phyloP scores from a whole-genome alignment of 2,888 invertebrate species.

The Ceramica pisi region DNA sequence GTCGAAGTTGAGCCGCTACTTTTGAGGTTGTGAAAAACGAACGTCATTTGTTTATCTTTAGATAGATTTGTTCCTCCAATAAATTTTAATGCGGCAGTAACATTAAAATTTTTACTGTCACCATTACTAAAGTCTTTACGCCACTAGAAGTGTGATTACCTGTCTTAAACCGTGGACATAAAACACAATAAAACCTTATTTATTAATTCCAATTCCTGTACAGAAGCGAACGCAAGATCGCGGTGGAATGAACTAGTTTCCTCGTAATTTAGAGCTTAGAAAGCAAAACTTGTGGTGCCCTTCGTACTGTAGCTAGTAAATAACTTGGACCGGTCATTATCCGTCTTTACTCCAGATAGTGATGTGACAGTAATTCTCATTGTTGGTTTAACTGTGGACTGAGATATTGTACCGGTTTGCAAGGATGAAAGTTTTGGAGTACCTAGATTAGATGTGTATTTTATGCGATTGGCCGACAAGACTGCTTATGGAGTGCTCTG shows the following conservation, averaged over 20 bases:
- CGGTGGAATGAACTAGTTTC: constrained; percentile 58
- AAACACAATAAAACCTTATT: constrained; percentile 61
- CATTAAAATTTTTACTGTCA: constrained; percentile 36
- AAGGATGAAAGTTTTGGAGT: constrained; percentile 65
- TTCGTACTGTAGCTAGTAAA: constrained; percentile 76
- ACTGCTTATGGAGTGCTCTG: constrained; percentile 8
- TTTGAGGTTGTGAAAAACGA: constrained; percentile 43
- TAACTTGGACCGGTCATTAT: constrained; percentile 78
- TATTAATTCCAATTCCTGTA: constrained; percentile 50
- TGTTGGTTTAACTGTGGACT: constrained; percentile 75
- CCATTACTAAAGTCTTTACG: constrained; percentile 42
- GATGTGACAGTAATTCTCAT: constrained; percentile 79
- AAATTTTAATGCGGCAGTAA: constrained; percentile 27
- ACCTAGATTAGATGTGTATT: constrained; percentile 52
- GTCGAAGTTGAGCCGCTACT: constrained; percentile 35
- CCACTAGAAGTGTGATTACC: constrained; percentile 46
- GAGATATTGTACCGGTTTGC: constrained; percentile 68
- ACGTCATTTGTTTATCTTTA: constrained; percentile 50
- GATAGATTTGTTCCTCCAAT: constrained; percentile 36
- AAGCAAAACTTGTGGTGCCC: constrained; percentile 78
- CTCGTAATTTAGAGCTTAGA: constrained; percentile 85
- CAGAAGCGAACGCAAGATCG: constrained; percentile 44
- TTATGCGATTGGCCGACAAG: constrained; percentile 26
- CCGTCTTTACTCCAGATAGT: constrained; percentile 81
- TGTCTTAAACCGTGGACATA: constrained; percentile 42